These are phyloP conservation scores for Agrenia bidenticulata DNA, from an alignment of 2,888 invertebrate genomes.

Conservation along the genomic window DNA sequence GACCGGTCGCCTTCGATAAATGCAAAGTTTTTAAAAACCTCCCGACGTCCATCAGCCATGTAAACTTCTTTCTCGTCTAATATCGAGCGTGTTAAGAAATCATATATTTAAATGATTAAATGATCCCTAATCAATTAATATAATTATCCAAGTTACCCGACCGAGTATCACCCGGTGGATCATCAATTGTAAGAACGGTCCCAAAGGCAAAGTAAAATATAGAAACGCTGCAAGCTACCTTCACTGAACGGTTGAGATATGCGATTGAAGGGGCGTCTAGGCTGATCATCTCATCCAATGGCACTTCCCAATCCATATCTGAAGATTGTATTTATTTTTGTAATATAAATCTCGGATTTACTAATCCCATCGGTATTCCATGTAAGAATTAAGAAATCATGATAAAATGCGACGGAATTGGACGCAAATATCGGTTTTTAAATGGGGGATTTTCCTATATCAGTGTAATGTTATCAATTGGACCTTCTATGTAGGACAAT, in stretches of 20 bases:
- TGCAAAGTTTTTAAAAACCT: slow-evolving; percentile 11
- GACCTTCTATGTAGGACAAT: no score
- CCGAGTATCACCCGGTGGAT: neutral
- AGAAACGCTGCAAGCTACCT: slow-evolving; percentile 3
- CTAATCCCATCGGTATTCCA: neutral
- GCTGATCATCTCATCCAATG: neutral
- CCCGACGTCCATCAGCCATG: slow-evolving; percentile 23
- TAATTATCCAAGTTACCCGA: neutral
- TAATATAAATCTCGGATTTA: neutral
- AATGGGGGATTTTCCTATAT: no score
- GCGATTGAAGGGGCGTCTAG: neutral
- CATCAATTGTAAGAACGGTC: neutral
- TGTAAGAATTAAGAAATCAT: no score
- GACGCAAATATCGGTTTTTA: no score
- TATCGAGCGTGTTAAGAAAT: neutral
- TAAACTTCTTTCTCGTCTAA: neutral
- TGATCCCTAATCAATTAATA: neutral
- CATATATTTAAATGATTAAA: neutral
- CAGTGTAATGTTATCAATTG: no score
- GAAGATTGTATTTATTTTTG: neutral
- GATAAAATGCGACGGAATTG: no score
- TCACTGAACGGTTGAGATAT: neutral
- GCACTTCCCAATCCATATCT: slow-evolving; percentile 13
- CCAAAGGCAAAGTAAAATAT: slow-evolving; percentile 14
- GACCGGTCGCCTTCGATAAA: slow-evolving; percentile 4